Percentiles rank a stretch among this genome's conserved stretches.
Conservation (phyloP, 1,140 invertebrate species). For the Elymnias hypermnestra region DNA sequence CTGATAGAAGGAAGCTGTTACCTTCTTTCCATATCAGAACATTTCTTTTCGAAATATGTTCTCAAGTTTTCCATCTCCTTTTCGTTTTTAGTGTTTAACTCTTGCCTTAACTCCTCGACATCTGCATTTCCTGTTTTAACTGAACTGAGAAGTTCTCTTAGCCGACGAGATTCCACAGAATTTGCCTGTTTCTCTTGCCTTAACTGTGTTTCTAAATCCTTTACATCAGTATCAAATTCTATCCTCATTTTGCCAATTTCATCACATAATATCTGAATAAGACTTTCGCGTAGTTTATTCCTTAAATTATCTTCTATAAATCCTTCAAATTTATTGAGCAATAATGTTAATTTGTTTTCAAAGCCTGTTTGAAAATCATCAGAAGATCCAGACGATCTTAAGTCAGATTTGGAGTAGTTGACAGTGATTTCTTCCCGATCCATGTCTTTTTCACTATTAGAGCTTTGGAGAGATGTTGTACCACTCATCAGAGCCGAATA, state of each 20-base stretch:
- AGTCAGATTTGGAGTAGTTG: slow-evolving; percentile 61
- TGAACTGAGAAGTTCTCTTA: slow-evolving; percentile 61
- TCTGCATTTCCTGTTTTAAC: slow-evolving; percentile 74
- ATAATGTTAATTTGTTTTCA: slow-evolving; percentile 47
- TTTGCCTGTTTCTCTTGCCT: slow-evolving; percentile 60
- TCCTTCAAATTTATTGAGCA: slow-evolving; percentile 64
- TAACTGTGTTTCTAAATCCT: slow-evolving; percentile 60
- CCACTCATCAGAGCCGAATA: slow-evolving; percentile 59
- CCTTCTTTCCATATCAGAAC: slow-evolving; percentile 85
- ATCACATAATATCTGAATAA: slow-evolving; percentile 71
- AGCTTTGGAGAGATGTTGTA: slow-evolving; percentile 45
- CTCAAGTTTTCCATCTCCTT: slow-evolving; percentile 86
- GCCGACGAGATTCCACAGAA: slow-evolving; percentile 61
- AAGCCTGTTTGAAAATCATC: slow-evolving; percentile 58
- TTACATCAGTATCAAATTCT: slow-evolving; percentile 68
- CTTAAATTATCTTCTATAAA: slow-evolving; percentile 59
- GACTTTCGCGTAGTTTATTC: slow-evolving; percentile 69
- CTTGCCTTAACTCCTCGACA: slow-evolving; percentile 72
- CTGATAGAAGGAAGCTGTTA: slow-evolving; percentile 60
- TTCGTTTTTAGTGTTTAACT: slow-evolving; percentile 79
- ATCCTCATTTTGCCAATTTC: slow-evolving; percentile 67
- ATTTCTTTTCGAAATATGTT: slow-evolving; percentile 87
- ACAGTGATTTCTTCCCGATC: slow-evolving; percentile 60
- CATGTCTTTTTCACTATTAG: slow-evolving; percentile 62
- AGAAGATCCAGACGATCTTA: slow-evolving; percentile 42